These are phyloP conservation scores for Sympetrum striolatum DNA, from an alignment of 2,888 invertebrate species.

Conservation along the genomic window DNA sequence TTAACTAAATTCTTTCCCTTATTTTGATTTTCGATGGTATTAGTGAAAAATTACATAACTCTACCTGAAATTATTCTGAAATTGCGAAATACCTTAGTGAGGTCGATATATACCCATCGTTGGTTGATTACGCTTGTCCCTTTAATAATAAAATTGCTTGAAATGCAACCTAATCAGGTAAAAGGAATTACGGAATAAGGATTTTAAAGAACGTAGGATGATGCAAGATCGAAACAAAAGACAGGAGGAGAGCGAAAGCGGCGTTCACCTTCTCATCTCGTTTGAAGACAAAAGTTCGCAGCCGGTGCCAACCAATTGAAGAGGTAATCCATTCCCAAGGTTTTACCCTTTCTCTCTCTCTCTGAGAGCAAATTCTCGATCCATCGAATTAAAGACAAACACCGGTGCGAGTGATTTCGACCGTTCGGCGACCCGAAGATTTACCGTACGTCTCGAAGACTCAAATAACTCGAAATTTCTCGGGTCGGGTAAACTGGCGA, in stretches of 20 bases:
- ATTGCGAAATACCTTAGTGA: too few relatives aligned
- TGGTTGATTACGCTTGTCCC: too few relatives aligned
- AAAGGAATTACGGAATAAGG: too few relatives aligned
- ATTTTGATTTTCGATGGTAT: too few relatives aligned
- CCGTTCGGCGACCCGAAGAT: background rate
- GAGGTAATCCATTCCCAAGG: background rate
- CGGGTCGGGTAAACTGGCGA: background rate
- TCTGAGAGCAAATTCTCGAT: background rate
- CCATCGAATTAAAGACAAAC: background rate
- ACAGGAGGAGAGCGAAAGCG: background rate
- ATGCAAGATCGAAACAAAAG: background rate
- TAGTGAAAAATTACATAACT: too few relatives aligned
- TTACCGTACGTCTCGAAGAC: background rate
- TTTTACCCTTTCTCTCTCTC: background rate
- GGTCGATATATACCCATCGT: too few relatives aligned
- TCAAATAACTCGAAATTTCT: background rate
- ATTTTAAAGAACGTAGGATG: background rate
- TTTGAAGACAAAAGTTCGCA: background rate
- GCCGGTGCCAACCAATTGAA: background rate
- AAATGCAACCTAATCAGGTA: too few relatives aligned
- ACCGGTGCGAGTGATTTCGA: background rate
- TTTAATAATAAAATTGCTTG: too few relatives aligned
- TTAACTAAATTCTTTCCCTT: too few relatives aligned
- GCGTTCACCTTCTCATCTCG: background rate
- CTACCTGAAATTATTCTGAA: too few relatives aligned